Evolutionary conservation across 1,140 invertebrate species (phyloP), one percentile per base, ranked within the genome.

Genomic region (Eueides isabella): DNA sequence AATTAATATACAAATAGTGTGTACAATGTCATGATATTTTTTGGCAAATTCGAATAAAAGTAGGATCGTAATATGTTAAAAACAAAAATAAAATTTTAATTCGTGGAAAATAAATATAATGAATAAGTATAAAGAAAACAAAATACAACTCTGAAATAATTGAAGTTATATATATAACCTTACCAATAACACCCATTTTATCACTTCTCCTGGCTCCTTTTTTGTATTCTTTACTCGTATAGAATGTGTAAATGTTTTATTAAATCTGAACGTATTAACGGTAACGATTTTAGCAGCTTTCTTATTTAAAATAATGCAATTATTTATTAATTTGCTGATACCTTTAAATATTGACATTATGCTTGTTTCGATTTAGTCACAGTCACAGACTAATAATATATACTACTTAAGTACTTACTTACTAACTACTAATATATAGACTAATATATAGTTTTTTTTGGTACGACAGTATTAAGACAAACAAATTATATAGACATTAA

Each of bases 111-210:
- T 38, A 38, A 38, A 38, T 38, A 38, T 38, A 38, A 38, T 14
- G 16, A 48, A 23, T 6, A 19, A 48, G n/a, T n/a, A n/a, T n/a
- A n/a, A n/a, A n/a, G 41, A 48, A 48, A 48, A n/a, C n/a, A 19
- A 9, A n/a, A n/a, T n/a, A n/a, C n/a, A n/a, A n/a, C n/a, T n/a
- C n/a, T n/a, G n/a, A n/a, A n/a, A n/a, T n/a, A n/a, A n/a, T n/a
- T n/a, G n/a, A n/a, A n/a, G n/a, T n/a, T n/a, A n/a, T n/a, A n/a
- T n/a, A n/a, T n/a, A 63, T 63, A 74, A 68, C 67, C 77, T 80
- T 78, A 92, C 90, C 85, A 92, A 74, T 73, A 92, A 78, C 0
- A 92, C 80, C 90, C 90, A 92, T 85, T 92, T 92, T 62, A 87
- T 82, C 38, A 90, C 65, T 77, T 90, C 87, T 7, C 80, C 79